Conservation (phyloP, 2,797 vertebrate species). For the Acanthurus tractus region DNA sequence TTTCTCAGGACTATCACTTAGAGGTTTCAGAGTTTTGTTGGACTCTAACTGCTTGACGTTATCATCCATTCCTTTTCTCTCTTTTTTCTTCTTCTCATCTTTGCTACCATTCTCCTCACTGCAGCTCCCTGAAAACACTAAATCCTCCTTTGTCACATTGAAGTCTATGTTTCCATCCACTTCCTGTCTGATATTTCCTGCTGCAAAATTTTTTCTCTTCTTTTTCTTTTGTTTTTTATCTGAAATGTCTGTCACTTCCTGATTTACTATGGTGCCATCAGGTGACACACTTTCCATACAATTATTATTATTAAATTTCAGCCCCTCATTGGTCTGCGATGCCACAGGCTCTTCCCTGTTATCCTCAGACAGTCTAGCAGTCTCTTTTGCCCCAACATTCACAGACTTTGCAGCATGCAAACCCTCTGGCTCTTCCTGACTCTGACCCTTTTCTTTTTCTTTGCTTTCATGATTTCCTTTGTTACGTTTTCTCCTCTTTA, state of each 20-base stretch:
- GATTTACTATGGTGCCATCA: neutral
- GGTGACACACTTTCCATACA: neutral
- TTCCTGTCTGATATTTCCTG: neutral
- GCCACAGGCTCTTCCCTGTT: neutral
- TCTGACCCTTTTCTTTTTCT: conserved; percentile 6
- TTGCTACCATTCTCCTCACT: neutral
- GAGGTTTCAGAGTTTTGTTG: neutral
- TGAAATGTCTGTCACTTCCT: neutral
- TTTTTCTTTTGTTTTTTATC: conserved; percentile 33
- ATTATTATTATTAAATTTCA: neutral
- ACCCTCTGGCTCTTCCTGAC: neutral
- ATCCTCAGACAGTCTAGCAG: neutral
- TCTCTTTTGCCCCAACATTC: neutral
- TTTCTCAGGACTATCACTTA: neutral
- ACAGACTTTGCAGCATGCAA: neutral
- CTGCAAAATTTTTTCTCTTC: conserved; percentile 20
- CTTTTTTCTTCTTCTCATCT: conserved; percentile 18
- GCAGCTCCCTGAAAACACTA: neutral
- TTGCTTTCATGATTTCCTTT: neutral
- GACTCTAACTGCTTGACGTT: neutral
- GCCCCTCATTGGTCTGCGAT: neutral
- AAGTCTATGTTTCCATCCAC: neutral
- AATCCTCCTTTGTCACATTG: neutral
- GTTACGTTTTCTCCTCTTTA: conserved; percentile 28
- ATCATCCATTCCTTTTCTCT: neutral